Evolutionary conservation across 2,797 vertebrate genomes (phyloP).

Genomic region (Scolopax bukidnonensis): DNA sequence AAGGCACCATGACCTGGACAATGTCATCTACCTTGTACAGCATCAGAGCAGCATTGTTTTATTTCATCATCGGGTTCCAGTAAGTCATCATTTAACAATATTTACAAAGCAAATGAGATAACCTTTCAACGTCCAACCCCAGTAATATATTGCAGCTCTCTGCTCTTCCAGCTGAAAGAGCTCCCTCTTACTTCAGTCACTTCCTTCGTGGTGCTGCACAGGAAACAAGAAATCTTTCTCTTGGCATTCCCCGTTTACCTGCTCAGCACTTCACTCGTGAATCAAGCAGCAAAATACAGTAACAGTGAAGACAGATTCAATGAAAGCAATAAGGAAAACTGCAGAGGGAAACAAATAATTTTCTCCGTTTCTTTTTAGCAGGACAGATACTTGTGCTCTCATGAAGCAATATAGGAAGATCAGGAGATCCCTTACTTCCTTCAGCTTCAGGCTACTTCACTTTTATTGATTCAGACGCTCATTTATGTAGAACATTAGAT

Average conservation of each 20-base stretch:
- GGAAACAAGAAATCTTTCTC: not conserved
- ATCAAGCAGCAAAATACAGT: not conserved
- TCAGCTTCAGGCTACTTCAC: not conserved
- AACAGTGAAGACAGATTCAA: not conserved
- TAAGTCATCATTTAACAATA: not conserved
- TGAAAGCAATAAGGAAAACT: not conserved
- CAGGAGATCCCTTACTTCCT: not conserved
- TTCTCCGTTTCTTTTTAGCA: not conserved
- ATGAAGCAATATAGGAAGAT: not conserved
- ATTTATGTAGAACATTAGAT: not conserved
- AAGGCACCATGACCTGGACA: not conserved
- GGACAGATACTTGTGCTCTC: not conserved
- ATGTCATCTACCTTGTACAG: not conserved
- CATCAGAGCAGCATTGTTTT: not conserved
- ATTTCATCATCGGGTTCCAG: not conserved
- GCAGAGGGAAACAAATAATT: not conserved
- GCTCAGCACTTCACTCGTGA: not conserved
- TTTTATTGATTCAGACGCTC: not conserved
- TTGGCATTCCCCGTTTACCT: not conserved
- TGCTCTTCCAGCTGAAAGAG: not conserved
- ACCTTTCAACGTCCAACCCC: not conserved
- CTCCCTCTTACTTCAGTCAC: not conserved
- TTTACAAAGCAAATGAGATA: not conserved
- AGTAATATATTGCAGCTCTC: not conserved
- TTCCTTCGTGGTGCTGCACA: not conserved